phyloP scores from a whole-genome alignment of 2,888 invertebrate species.

The Bugulina stolonifera region DNA sequence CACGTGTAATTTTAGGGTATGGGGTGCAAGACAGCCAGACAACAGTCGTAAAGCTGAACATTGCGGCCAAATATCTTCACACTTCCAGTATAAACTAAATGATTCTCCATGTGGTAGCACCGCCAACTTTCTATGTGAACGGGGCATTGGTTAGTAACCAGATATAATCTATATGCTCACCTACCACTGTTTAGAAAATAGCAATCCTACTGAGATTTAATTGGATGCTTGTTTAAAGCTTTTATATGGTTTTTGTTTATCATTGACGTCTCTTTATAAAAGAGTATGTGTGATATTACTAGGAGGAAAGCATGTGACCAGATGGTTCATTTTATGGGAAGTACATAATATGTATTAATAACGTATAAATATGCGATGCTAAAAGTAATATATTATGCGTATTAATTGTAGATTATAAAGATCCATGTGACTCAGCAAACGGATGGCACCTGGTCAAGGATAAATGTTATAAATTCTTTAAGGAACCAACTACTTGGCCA shows the following conservation, averaged over 20 bases:
- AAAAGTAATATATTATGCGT: too few species aligned
- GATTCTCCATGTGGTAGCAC: background rate
- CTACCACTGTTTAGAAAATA: background rate
- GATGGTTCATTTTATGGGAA: too few species aligned
- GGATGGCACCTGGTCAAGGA: slow-evolving; percentile 29
- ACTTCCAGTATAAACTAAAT: background rate
- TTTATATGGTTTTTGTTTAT: too few species aligned
- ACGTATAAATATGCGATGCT: too few species aligned
- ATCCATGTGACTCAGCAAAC: slow-evolving; percentile 29
- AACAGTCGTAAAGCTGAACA: background rate
- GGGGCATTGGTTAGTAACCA: background rate
- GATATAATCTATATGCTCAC: background rate
- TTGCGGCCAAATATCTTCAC: background rate
- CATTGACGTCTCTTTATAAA: too few species aligned
- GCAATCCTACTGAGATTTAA: too few species aligned
- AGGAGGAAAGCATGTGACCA: too few species aligned
- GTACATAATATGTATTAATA: too few species aligned
- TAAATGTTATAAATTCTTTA: slow-evolving; percentile 28
- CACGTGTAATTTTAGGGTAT: background rate
- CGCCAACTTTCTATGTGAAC: background rate
- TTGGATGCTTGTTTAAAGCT: too few species aligned
- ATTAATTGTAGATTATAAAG: slow-evolving; percentile 27
- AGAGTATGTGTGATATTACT: too few species aligned
- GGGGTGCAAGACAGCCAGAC: background rate
- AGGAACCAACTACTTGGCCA: slow-evolving; percentile 27